These are phyloP conservation scores for Sinonovacula constricta DNA, from an alignment of 1,140 invertebrate genomes.

Conservation along the genomic window DNA sequence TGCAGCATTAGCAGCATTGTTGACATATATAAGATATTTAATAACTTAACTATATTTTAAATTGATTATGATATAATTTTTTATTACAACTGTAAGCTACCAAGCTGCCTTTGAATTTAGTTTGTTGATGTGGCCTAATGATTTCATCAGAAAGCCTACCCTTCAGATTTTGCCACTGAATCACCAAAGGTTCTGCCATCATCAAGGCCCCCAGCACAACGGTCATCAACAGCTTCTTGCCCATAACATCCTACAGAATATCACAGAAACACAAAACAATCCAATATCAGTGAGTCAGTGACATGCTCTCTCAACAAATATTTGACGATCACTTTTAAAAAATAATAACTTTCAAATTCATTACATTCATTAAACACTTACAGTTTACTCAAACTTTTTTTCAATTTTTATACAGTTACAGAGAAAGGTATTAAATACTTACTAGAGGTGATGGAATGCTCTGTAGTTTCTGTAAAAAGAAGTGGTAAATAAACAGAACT, in stretches of 20 bases:
- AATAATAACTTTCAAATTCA: background rate
- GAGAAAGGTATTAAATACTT: background rate
- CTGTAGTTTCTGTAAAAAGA: too few species aligned
- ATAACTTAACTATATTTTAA: too few species aligned
- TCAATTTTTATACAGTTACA: background rate
- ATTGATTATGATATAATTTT: too few species aligned
- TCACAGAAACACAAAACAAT: background rate
- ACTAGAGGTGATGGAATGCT: too few species aligned
- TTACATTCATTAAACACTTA: background rate
- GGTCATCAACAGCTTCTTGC: slow-evolving; percentile 16
- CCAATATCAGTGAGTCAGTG: background rate
- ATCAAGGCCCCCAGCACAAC: slow-evolving; percentile 26
- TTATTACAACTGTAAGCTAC: too few species aligned
- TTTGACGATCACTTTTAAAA: background rate
- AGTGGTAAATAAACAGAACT: too few species aligned
- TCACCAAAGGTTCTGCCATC: slow-evolving; percentile 26
- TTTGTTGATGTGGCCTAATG: too few species aligned
- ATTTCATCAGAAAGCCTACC: slow-evolving; percentile 13
- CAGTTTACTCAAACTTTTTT: background rate
- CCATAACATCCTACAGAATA: slow-evolving; percentile 2
- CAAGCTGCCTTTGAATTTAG: too few species aligned
- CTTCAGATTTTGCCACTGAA: slow-evolving; percentile 16
- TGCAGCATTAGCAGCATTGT: too few species aligned
- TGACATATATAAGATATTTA: too few species aligned
- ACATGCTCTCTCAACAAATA: background rate